These are phyloP conservation scores for Stercorarius parasiticus DNA, from an alignment of 2,113 vertebrate genomes.

Conservation along the genomic window DNA sequence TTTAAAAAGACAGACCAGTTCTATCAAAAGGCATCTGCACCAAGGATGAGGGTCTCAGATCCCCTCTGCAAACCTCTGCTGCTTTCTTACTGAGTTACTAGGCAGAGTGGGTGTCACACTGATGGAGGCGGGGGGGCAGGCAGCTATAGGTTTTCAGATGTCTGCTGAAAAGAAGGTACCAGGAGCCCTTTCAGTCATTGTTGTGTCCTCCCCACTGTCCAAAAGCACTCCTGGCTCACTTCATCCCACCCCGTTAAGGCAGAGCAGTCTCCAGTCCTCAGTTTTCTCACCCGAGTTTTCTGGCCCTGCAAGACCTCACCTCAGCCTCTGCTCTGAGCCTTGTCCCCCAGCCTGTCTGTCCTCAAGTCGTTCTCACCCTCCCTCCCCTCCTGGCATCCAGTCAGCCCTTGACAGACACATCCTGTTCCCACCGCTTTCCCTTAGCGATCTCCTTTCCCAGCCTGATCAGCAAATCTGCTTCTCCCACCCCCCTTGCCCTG, in stretches of 20 bases:
- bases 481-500: background rate
- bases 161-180: background rate
- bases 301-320: background rate
- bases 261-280: background rate
- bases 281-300: background rate
- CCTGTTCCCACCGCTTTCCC: background rate
- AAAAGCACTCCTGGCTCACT: background rate
- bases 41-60: background rate
- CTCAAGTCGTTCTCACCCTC: background rate
- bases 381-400: background rate
- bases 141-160: background rate
- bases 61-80: background rate
- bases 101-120: background rate
- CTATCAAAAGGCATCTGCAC: background rate
- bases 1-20: background rate
- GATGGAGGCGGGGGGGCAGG: accelerated
- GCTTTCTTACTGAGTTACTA: background rate
- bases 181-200: background rate
- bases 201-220: background rate
- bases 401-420: background rate
- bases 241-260: background rate
- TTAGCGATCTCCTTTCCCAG: background rate
- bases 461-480: background rate
- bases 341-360: background rate
- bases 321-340: background rate